Percentiles rank a stretch among this genome's conserved stretches.
Evolutionary conservation across 2,797 vertebrate genomes (phyloP).

Genomic region (Pyrocephalus nanus): DNA sequence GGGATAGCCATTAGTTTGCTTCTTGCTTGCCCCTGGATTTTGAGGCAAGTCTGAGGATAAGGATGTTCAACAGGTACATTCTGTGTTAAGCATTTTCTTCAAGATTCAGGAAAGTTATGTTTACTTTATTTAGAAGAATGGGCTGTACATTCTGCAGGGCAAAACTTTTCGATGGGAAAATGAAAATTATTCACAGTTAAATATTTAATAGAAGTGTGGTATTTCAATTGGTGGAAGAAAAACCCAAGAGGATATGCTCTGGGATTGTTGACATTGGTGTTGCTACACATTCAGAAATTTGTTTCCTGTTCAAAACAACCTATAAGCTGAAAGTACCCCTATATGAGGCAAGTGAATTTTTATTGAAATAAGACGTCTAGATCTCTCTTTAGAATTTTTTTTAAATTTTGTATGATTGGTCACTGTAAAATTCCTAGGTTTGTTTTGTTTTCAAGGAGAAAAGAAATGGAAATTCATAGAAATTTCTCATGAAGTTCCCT

Average conservation of each 20-base stretch:
- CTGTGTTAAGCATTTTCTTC: not conserved
- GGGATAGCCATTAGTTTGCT: not conserved
- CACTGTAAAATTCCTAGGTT: not conserved
- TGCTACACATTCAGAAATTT: not conserved
- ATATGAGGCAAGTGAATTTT: not conserved
- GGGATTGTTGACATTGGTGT: not conserved
- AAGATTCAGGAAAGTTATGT: not conserved
- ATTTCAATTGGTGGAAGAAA: not conserved
- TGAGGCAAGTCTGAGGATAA: not conserved
- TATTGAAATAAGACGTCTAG: not conserved
- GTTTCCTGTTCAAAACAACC: not conserved
- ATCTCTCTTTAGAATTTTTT: not conserved
- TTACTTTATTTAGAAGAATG: not conserved
- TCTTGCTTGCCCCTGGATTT: not conserved
- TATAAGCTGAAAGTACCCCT: not conserved
- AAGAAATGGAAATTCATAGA: too few relatives aligned
- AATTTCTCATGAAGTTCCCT: not conserved
- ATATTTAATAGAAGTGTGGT: not conserved
- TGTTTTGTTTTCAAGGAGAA: not conserved
- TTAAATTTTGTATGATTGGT: not conserved
- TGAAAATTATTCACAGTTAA: not conserved
- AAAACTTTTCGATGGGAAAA: not conserved
- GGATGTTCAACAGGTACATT: not conserved
- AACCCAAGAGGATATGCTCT: not conserved
- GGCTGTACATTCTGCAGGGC: not conserved